Evolutionary conservation across 2,797 vertebrate genomes (phyloP).

Genomic region (Micropoecilia bifurca): DNA sequence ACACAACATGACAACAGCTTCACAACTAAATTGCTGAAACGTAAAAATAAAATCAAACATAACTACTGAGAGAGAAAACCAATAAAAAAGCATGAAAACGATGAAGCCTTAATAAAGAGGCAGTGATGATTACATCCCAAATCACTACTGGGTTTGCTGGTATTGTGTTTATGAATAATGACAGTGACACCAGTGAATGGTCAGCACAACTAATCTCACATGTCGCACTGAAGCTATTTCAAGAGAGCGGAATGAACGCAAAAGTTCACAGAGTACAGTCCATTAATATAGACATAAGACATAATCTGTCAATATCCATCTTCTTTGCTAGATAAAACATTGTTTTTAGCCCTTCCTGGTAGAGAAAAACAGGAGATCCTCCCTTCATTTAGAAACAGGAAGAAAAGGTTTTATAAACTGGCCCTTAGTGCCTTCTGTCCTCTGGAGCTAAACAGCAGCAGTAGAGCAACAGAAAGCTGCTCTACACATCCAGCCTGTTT

Average conservation of each 20-base stretch:
- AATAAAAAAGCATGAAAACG: slow-evolving; percentile 7
- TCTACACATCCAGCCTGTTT: slow-evolving; percentile 33
- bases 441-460: slow-evolving; percentile 16
- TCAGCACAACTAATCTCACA: slow-evolving; percentile 57
- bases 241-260: slow-evolving; percentile 23
- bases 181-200: slow-evolving; percentile 53
- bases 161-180: slow-evolving; percentile 71
- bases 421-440: slow-evolving; percentile 47
- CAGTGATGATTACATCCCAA: slow-evolving; percentile 52
- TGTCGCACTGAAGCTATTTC: slow-evolving; percentile 50
- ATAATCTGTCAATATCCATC: slow-evolving; percentile 26
- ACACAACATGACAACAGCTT: not conserved
- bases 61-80: slow-evolving; percentile 25
- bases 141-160: slow-evolving; percentile 66
- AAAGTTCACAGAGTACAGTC: slow-evolving; percentile 18
- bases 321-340: not conserved
- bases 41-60: slow-evolving; percentile 30
- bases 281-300: slow-evolving; percentile 38
- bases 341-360: slow-evolving; percentile 13
- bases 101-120: slow-evolving; percentile 18
- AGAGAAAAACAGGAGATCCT: slow-evolving; percentile 12
- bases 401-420: slow-evolving; percentile 51
- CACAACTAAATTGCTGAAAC: not conserved
- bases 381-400: not conserved
- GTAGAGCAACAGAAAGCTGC: slow-evolving; percentile 35